phyloP scores from a whole-genome alignment of 2,113 vertebrate genomes.

The Sterrhoptilus dennistouni region DNA sequence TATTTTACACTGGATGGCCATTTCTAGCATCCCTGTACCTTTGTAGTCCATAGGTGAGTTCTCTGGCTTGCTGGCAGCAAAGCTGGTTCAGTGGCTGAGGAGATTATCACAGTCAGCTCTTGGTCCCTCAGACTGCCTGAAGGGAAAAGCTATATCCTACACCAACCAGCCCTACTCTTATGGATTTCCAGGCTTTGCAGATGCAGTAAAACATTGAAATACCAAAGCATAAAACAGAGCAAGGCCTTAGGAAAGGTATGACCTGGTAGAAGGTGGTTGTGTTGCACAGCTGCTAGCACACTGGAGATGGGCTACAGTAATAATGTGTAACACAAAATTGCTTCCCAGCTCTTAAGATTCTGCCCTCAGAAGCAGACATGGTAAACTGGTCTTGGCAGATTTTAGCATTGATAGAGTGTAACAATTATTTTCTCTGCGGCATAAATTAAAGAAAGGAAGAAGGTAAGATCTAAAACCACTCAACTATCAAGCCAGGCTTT shows the following conservation, averaged over 20 bases:
- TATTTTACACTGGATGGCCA: background rate
- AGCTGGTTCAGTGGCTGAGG: background rate
- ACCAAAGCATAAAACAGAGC: background rate
- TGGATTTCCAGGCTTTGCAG: background rate
- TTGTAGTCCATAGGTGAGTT: background rate
- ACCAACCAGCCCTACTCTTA: background rate
- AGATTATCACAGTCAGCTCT: background rate
- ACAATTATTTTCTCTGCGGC: background rate
- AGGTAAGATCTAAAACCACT: background rate
- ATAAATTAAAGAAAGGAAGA: background rate
- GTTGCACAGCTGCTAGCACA: background rate
- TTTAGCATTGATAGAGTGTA: background rate
- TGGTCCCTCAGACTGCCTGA: background rate
- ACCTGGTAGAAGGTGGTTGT: background rate
- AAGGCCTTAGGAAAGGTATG: background rate
- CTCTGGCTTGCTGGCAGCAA: rapidly evolving
- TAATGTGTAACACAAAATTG: background rate
- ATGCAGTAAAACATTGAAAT: background rate
- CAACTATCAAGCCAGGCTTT: background rate
- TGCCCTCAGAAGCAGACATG: background rate
- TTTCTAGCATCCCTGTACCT: background rate
- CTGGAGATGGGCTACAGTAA: background rate
- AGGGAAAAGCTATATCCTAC: background rate
- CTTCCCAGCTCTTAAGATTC: background rate
- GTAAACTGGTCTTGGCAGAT: background rate